These are phyloP conservation scores for Emydura subglobosa DNA, from an alignment of 2,113 vertebrate genomes.

Conservation along the genomic window DNA sequence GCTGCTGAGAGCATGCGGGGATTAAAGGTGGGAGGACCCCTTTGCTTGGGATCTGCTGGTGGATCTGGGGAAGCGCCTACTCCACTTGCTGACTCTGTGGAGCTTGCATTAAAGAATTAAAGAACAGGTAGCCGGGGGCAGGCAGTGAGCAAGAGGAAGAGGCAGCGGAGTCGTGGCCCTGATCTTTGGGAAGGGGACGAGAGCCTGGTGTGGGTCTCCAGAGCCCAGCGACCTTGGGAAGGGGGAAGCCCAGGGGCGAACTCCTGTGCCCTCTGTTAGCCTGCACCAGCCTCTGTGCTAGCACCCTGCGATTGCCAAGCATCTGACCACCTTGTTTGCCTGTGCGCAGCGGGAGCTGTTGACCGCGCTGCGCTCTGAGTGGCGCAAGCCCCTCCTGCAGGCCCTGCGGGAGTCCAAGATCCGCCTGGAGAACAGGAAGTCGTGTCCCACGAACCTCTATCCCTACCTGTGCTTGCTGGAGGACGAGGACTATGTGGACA, in stretches of 20 bases:
- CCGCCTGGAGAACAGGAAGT: conserved; percentile 37
- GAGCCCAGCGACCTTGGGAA: fast-evolving
- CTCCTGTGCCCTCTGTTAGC: neutral
- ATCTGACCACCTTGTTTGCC: fast-evolving
- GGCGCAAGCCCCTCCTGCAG: conserved; percentile 79
- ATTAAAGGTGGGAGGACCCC: too few species aligned
- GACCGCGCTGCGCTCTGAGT: conserved; percentile 75
- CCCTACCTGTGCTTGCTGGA: conserved; percentile 89
- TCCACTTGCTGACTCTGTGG: neutral
- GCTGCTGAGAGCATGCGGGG: too few species aligned
- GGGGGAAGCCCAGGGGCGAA: neutral
- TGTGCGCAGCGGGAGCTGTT: conserved; percentile 83
- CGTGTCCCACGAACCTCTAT: conserved; percentile 75
- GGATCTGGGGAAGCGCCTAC: neutral
- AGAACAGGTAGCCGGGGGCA: neutral
- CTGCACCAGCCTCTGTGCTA: neutral
- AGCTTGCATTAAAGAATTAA: neutral
- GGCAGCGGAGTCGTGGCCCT: neutral
- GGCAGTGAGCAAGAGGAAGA: neutral
- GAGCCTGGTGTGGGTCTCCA: too few species aligned
- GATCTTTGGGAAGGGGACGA: fast-evolving
- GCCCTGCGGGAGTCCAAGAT: conserved; percentile 82
- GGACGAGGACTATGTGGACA: conserved; percentile 85
- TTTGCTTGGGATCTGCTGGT: neutral
- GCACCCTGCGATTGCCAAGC: fast-evolving